Conservation (phyloP, 2,888 invertebrate species). For the Tigriopus californicus region DNA sequence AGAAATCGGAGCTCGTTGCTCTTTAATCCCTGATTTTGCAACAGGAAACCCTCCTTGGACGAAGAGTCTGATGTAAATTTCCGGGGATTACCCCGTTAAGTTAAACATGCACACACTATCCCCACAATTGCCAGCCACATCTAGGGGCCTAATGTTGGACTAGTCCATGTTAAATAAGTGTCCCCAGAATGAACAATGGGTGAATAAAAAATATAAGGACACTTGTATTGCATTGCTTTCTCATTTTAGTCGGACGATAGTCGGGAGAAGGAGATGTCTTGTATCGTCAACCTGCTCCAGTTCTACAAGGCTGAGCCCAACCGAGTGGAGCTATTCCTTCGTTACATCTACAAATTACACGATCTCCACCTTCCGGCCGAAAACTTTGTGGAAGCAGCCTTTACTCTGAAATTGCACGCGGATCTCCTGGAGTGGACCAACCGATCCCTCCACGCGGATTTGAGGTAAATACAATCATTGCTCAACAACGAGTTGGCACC, state of each 20-base stretch:
- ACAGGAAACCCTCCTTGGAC: too few species aligned
- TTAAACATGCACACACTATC: too few species aligned
- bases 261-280: constrained; percentile 84
- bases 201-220: not conserved
- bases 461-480: constrained; percentile 19
- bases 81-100: too few species aligned
- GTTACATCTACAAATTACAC: constrained; percentile 84
- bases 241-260: constrained; percentile 70
- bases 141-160: too few species aligned
- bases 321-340: constrained; percentile 81
- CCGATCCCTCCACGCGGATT: constrained; percentile 24
- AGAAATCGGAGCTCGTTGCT: too few species aligned
- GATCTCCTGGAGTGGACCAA: constrained; percentile 63
- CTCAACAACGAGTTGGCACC: not conserved
- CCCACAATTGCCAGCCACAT: too few species aligned
- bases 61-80: too few species aligned
- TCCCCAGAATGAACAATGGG: not conserved
- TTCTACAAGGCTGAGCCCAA: constrained; percentile 93
- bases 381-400: constrained; percentile 85
- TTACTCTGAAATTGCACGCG: constrained; percentile 80
- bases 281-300: constrained; percentile 81
- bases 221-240: not conserved
- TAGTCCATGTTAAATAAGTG: too few species aligned
- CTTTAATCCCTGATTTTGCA: too few species aligned
- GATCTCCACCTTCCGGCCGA: constrained; percentile 76